Conservation (phyloP, 1,140 invertebrate species). For the Goniozus legneri region DNA sequence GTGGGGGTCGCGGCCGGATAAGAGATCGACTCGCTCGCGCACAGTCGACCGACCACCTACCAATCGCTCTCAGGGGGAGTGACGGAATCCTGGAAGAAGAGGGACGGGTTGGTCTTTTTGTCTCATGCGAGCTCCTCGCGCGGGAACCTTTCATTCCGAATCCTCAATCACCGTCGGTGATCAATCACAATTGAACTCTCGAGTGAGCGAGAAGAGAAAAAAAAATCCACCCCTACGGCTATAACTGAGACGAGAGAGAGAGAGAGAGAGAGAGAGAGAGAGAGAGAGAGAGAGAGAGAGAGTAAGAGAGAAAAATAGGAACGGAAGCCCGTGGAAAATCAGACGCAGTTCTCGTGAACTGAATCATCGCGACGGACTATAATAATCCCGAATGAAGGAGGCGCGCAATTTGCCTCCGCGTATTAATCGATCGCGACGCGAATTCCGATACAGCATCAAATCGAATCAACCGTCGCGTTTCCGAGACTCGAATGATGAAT, state of each 20-base stretch:
- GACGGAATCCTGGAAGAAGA: slow-evolving; percentile 14
- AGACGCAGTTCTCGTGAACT: too few relatives aligned
- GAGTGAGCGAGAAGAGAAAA: slow-evolving; percentile 22
- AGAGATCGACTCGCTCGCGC: too few relatives aligned
- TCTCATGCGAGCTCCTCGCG: slow-evolving; percentile 29
- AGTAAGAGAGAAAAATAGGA: too few relatives aligned
- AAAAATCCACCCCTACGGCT: slow-evolving; percentile 9
- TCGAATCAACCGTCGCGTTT: too few relatives aligned
- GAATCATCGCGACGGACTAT: too few relatives aligned
- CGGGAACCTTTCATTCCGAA: slow-evolving; percentile 40
- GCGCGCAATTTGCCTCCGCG: too few relatives aligned
- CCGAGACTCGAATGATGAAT: too few relatives aligned
- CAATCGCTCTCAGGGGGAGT: background rate
- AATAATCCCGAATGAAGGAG: background rate
- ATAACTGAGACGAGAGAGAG: slow-evolving; percentile 17
- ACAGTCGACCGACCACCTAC: background rate
- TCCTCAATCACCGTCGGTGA: slow-evolving; percentile 49
- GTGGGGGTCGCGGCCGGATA: slow-evolving; percentile 1
- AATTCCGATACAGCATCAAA: too few relatives aligned
- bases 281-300: background rate
- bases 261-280: slow-evolving; percentile 26
- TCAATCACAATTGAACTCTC: slow-evolving; percentile 53
- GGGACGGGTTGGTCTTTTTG: slow-evolving; percentile 36
- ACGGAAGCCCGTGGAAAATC: too few relatives aligned
- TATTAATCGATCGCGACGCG: too few relatives aligned